Evolutionary conservation across 2,888 invertebrate species (phyloP).

Genomic region (Agriopis marginaria): DNA sequence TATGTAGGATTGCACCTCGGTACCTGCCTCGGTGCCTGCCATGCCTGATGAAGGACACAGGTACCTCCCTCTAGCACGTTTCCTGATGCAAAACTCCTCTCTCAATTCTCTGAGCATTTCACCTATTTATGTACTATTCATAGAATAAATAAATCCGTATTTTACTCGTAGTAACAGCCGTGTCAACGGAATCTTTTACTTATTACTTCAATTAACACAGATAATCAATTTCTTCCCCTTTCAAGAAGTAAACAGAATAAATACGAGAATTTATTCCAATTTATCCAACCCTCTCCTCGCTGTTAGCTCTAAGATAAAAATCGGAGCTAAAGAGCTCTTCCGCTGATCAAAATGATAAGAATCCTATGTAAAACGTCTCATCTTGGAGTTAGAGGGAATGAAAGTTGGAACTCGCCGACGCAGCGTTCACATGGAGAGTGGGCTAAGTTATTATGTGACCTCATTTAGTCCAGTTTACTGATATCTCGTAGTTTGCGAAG

Average conservation of each 20-base stretch:
- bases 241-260: slow-evolving; percentile 26
- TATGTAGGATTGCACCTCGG: too few species aligned
- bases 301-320: slow-evolving; percentile 29
- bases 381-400: slow-evolving; percentile 5
- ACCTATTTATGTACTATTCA: too few species aligned
- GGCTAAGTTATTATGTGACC: slow-evolving; percentile 5
- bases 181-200: not conserved
- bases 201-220: not conserved
- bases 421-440: slow-evolving; percentile 6
- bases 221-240: slow-evolving; percentile 11
- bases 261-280: slow-evolving; percentile 21
- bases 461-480: not conserved
- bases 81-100: too few species aligned
- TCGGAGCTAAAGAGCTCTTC: slow-evolving; percentile 27
- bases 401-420: slow-evolving; percentile 4
- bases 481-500: not conserved
- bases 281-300: slow-evolving; percentile 23
- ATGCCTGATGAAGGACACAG: too few species aligned
- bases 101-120: too few species aligned
- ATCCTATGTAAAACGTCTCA: slow-evolving; percentile 24
- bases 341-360: slow-evolving; percentile 33
- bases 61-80: too few species aligned
- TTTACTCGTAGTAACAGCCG: not conserved
- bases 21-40: too few species aligned
- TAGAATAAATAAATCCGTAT: not conserved